Conservation (phyloP, 1,140 invertebrate genomes). For the Cotesia typhae region DNA sequence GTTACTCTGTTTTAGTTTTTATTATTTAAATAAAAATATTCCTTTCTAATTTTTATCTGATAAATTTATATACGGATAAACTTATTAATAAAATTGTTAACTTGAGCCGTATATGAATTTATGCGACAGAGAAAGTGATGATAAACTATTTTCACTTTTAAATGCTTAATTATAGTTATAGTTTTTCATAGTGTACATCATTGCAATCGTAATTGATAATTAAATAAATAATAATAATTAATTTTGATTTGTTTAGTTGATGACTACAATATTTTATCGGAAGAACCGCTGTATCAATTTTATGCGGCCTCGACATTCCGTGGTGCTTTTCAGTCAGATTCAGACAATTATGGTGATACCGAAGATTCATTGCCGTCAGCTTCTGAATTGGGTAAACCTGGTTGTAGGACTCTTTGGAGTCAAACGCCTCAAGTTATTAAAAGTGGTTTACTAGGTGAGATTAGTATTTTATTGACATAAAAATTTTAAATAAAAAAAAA, state of each 20-base stretch:
- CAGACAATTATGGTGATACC: conserved; percentile 81
- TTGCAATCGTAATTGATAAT: neutral
- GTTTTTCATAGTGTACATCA: neutral
- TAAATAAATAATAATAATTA: conserved; percentile 12
- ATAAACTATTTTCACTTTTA: conserved; percentile 1
- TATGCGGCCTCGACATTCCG: conserved; percentile 79
- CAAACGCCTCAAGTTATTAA: conserved; percentile 89
- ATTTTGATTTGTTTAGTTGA: conserved; percentile 47
- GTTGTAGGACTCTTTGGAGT: conserved; percentile 88
- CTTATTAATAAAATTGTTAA: neutral
- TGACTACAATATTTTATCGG: conserved; percentile 64
- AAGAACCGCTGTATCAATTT: conserved; percentile 91
- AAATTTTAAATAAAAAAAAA: conserved; percentile 17
- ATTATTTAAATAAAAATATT: conserved; percentile 18
- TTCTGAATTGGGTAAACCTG: conserved; percentile 52
- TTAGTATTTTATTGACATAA: conserved; percentile 1
- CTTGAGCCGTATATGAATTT: conserved; percentile 4
- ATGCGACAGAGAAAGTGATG: conserved; percentile 5
- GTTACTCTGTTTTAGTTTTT: conserved; percentile 2
- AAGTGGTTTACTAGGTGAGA: conserved; percentile 78
- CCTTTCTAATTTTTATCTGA: conserved; percentile 2
- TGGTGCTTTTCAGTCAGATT: conserved; percentile 74
- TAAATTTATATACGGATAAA: neutral
- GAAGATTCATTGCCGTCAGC: conserved; percentile 51
- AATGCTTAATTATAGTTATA: neutral